phyloP scores from a whole-genome alignment of 2,888 invertebrate species.

The Exephanes ischioxanthus region DNA sequence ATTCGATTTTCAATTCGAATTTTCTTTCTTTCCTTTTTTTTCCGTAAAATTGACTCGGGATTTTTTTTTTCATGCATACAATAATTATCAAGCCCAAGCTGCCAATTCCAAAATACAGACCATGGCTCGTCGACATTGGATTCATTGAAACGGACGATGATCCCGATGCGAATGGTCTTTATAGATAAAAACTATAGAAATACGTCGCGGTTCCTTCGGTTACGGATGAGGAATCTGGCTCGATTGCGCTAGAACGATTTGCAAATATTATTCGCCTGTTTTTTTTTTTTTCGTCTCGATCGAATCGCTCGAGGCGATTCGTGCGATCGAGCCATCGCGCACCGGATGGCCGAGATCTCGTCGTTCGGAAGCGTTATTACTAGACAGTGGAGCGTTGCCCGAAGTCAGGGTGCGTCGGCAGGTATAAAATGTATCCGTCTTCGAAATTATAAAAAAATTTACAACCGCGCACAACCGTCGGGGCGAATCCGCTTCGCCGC shows the following conservation, averaged over 20 bases:
- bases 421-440: conserved; percentile 36
- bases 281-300: background rate
- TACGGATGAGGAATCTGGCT: conserved; percentile 51
- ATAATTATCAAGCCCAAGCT: conserved; percentile 64
- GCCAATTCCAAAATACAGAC: conserved; percentile 65
- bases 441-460: conserved; percentile 54
- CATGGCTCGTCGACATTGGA: conserved; percentile 34
- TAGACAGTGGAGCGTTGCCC: conserved; percentile 10
- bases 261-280: conserved; percentile 21
- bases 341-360: background rate
- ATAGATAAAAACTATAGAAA: conserved; percentile 54
- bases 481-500: background rate
- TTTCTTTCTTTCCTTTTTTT: conserved; percentile 38
- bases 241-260: conserved; percentile 49
- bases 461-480: conserved; percentile 48
- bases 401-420: background rate
- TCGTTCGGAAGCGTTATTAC: conserved; percentile 6
- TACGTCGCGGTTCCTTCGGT: conserved; percentile 52
- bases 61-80: conserved; percentile 40
- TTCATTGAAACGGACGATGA: conserved; percentile 20
- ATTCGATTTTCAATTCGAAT: conserved; percentile 11
- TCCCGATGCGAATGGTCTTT: conserved; percentile 47
- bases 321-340: background rate
- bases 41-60: conserved; percentile 57
- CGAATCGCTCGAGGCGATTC: conserved; percentile 10